Conservation (phyloP, 2,888 invertebrate species). For the Cantharis lateralis region DNA sequence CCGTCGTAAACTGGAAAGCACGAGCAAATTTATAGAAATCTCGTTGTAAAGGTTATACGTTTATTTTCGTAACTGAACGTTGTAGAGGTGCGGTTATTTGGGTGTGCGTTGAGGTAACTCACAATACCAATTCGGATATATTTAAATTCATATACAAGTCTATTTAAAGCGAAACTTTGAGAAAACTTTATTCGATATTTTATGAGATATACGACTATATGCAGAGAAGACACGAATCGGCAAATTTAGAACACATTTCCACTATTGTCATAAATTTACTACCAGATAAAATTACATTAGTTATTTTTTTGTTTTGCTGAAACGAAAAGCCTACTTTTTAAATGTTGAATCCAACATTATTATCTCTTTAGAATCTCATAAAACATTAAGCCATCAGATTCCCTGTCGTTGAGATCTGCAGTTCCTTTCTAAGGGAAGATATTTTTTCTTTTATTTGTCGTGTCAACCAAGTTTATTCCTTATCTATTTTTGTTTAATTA, state of each 20-base stretch:
- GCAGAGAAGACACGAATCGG: neutral
- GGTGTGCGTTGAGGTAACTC: neutral
- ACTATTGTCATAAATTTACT: neutral
- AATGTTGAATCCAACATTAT: neutral
- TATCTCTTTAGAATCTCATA: neutral
- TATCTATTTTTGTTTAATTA: neutral
- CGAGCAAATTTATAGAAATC: neutral
- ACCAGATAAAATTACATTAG: neutral
- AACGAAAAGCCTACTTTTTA: neutral
- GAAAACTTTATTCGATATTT: neutral
- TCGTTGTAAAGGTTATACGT: neutral
- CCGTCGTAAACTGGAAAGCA: conserved; percentile 8
- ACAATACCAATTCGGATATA: neutral
- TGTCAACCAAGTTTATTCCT: neutral
- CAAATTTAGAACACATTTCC: neutral
- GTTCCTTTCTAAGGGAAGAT: neutral
- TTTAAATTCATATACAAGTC: neutral
- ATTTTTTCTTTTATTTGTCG: neutral
- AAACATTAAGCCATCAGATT: neutral
- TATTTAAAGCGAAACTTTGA: neutral
- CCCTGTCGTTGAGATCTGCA: neutral
- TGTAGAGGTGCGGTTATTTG: neutral
- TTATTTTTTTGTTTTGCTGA: neutral
- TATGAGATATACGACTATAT: too few species aligned
- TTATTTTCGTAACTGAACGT: conserved; percentile 23